These are phyloP conservation scores for Pammene fasciana DNA, from an alignment of 2,888 invertebrate genomes.

Conservation along the genomic window DNA sequence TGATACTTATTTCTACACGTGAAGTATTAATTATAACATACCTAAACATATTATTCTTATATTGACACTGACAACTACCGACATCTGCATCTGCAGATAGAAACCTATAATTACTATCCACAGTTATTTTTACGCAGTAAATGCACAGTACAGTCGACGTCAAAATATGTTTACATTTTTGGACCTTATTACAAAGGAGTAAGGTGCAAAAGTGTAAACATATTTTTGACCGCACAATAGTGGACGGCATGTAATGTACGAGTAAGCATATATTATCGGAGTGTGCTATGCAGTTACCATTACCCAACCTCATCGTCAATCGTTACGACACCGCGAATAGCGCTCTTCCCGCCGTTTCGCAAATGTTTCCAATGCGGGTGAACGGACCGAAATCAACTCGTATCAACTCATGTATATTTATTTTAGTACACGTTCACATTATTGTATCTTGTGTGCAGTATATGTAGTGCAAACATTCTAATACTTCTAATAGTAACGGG, in stretches of 20 bases:
- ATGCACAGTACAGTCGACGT: constrained; percentile 10
- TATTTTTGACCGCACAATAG: too few relatives aligned
- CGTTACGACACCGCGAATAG: constrained; percentile 45
- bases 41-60: background rate
- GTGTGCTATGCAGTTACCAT: constrained; percentile 11
- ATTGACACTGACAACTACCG: background rate
- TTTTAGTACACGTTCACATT: constrained; percentile 1
- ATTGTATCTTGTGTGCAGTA: background rate
- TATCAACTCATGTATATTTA: constrained; percentile 18
- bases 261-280: constrained; percentile 23
- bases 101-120: background rate
- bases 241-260: too few relatives aligned
- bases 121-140: background rate
- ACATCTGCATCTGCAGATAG: background rate
- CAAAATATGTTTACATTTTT: too few relatives aligned
- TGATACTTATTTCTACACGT: background rate
- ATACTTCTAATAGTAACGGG: too few relatives aligned
- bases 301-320: constrained; percentile 45
- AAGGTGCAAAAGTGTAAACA: too few relatives aligned
- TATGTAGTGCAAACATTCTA: too few relatives aligned
- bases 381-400: constrained; percentile 29
- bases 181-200: too few relatives aligned
- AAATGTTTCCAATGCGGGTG: constrained; percentile 40
- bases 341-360: constrained; percentile 44
- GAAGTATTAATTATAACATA: background rate